Percentiles rank a stretch among this genome's conserved stretches.
phyloP scores from a whole-genome alignment of 2,888 invertebrate genomes.

The Mayetiola destructor region DNA sequence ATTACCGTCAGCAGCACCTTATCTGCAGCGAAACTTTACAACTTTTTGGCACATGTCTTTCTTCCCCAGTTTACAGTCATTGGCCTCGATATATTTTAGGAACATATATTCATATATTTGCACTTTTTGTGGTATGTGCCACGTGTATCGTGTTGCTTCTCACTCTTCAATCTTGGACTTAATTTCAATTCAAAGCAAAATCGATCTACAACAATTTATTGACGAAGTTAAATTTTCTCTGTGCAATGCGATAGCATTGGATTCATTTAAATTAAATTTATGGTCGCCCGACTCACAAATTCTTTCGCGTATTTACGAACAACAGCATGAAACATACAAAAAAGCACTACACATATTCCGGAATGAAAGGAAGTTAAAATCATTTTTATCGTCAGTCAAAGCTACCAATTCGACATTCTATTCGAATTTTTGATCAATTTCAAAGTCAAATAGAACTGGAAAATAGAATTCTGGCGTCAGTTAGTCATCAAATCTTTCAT shows the following conservation, averaged over 20 bases:
- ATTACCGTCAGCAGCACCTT: no score
- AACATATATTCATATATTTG: no score
- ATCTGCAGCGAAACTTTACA: no score
- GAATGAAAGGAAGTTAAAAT: background rate
- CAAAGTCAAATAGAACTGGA: background rate
- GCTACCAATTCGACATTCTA: background rate
- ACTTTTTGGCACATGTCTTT: no score
- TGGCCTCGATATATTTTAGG: no score
- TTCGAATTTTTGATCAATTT: constrained; percentile 10
- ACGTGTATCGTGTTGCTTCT: no score
- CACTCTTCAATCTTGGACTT: no score
- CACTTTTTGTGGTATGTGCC: no score
- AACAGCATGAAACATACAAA: background rate
- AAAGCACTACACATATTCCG: background rate
- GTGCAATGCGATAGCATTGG: background rate
- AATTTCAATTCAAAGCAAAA: no score
- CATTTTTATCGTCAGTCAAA: background rate
- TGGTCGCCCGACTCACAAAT: background rate
- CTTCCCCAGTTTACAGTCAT: no score
- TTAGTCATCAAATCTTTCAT: background rate
- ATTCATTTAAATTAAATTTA: constrained; percentile 12
- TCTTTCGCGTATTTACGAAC: no score
- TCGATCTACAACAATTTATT: background rate
- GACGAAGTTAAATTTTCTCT: constrained; percentile 1
- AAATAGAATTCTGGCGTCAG: constrained; percentile 6